Percentiles rank a stretch among this genome's conserved stretches.
Conservation (phyloP, 2,888 invertebrate genomes). For the Ceratothoa steindachneri region DNA sequence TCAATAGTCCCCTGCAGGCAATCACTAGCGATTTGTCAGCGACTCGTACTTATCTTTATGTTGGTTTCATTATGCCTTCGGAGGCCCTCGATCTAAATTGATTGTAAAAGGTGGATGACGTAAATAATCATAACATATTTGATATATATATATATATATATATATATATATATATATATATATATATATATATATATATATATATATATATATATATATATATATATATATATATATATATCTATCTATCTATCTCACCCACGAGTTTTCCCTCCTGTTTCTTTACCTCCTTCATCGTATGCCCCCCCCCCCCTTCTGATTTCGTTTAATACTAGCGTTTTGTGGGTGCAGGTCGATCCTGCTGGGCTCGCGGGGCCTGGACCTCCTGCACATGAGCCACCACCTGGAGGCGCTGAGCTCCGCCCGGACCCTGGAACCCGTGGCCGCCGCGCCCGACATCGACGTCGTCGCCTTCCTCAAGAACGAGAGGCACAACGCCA, state of each 20-base stretch:
- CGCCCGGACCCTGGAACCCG: constrained; percentile 67
- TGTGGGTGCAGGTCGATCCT: constrained; percentile 69
- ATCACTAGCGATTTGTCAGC: too few relatives aligned
- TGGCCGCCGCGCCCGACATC: constrained; percentile 74
- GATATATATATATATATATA: too few relatives aligned
- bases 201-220: neutral
- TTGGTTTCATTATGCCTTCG: too few relatives aligned
- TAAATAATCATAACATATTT: neutral
- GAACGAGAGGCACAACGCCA: constrained; percentile 91
- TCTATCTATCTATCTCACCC: neutral
- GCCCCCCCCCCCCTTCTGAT: too few relatives aligned
- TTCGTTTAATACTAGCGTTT: too few relatives aligned
- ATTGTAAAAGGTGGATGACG: too few relatives aligned
- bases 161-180: neutral
- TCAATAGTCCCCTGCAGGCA: neutral
- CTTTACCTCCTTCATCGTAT: too few relatives aligned
- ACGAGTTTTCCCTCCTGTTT: too few relatives aligned
- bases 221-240: neutral
- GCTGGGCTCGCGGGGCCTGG: constrained; percentile 85
- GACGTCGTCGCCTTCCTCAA: constrained; percentile 84
- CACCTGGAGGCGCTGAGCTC: constrained; percentile 83
- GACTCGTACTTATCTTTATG: too few relatives aligned
- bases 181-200: neutral
- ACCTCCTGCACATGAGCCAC: constrained; percentile 86
- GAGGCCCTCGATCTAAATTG: too few relatives aligned